Conservation (phyloP, 2,797 vertebrate genomes). For the Alosa sapidissima region DNA sequence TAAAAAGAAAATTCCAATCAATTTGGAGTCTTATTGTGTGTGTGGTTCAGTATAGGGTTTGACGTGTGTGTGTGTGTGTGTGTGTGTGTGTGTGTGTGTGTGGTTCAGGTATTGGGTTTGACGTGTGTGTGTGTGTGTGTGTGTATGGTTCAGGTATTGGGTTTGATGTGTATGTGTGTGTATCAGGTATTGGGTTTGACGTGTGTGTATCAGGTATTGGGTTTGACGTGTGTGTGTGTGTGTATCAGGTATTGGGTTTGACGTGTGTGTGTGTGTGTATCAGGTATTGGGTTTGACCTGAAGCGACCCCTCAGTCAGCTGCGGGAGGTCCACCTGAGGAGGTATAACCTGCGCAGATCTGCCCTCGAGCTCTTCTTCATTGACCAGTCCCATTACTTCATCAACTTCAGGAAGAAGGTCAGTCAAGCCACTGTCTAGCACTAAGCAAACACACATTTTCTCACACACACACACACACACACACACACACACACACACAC, state of each 20-base stretch:
- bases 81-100: too few relatives aligned
- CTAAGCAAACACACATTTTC: neutral
- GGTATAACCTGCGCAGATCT: slow-evolving; percentile 94
- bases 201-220: too few relatives aligned
- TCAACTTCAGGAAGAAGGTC: slow-evolving; percentile 94
- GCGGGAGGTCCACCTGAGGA: slow-evolving; percentile 91
- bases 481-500: neutral
- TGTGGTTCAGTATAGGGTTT: too few relatives aligned
- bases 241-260: too few relatives aligned
- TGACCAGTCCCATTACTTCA: slow-evolving; percentile 95
- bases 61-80: too few relatives aligned
- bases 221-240: neutral
- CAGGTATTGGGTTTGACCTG: slow-evolving; percentile 94
- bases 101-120: too few relatives aligned
- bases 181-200: too few relatives aligned
- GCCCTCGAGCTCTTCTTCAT: slow-evolving; percentile 97
- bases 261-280: neutral
- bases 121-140: too few relatives aligned
- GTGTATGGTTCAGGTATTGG: neutral
- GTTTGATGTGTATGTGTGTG: neutral
- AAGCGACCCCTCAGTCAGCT: slow-evolving; percentile 91
- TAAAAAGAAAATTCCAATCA: too few relatives aligned
- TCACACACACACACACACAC: neutral
- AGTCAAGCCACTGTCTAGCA: neutral
- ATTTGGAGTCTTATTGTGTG: too few relatives aligned